Evolutionary conservation across 2,113 vertebrate genomes (phyloP).

Genomic region (Rhea americana): DNA sequence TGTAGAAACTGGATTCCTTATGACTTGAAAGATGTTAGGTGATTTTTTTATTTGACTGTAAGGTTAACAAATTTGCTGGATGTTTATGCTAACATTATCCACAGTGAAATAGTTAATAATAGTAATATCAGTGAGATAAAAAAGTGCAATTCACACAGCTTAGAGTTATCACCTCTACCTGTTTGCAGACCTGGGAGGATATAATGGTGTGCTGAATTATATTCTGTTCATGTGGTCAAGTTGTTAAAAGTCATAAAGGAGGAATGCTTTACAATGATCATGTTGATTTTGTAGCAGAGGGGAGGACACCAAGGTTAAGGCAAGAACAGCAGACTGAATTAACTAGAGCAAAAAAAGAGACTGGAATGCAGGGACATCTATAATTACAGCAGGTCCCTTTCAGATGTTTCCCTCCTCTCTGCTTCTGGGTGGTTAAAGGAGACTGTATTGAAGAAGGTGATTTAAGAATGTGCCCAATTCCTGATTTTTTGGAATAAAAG

Average conservation of each 20-base stretch:
- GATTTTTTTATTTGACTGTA: background rate
- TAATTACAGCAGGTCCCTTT: background rate
- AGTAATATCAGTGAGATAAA: background rate
- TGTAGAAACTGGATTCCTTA: background rate
- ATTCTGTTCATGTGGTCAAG: background rate
- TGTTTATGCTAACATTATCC: slow-evolving; percentile 21
- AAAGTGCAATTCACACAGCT: background rate
- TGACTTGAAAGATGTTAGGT: background rate
- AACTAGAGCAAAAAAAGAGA: background rate
- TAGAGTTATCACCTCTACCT: background rate
- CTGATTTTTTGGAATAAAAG: background rate
- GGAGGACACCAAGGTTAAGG: background rate
- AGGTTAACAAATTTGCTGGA: background rate
- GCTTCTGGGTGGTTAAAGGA: background rate
- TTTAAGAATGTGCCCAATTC: background rate
- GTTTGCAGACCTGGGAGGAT: background rate
- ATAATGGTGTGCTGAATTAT: background rate
- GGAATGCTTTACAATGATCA: background rate
- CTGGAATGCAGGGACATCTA: background rate
- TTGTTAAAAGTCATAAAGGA: background rate
- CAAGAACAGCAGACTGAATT: background rate
- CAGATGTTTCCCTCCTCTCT: rapidly evolving
- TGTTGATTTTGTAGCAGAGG: background rate
- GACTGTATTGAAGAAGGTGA: background rate
- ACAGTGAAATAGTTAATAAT: background rate